Base-by-base conservation (phyloP, 2,113 vertebrate genomes). In the Psilopsiagon aymara region DNA sequence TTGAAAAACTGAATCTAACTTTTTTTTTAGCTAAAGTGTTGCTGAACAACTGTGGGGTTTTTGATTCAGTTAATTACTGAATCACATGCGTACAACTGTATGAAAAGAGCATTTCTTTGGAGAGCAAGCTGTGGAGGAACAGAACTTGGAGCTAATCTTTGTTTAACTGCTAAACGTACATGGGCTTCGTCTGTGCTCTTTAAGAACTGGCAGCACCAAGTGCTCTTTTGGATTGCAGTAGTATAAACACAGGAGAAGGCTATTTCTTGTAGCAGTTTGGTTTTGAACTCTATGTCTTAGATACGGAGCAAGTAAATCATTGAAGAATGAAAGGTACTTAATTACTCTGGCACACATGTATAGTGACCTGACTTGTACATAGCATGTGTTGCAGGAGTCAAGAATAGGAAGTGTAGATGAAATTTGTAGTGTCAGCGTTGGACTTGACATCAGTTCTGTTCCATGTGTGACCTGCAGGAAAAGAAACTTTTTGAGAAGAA, bases 371-470 rank as follows among this genome's bases (percentile, higher is more conserved):
- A 41, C 43, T 51, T 39, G 75, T 76, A 24, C 20, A 5, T 13
- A 16, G 5, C 0, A 0, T 31, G 9, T 51, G 35, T 49, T 44
- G 5, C 3, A 3, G n/a, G 31, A 59, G 59, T 41, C 21, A 44
- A 25, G 66, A 69, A 11, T 17, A 57, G 39, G 47, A 62, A 70
- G 33, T 1, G 5, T 17, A 51, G 52, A 70, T 44, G 51, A 39
- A 35, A 39, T 57, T 8, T 31, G 14, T 20, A 3, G 3, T 44
- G 44, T 37, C 21, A 11, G 20, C 5, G 6, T 53, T 55, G 28
- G n/a, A 8, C 4, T 1, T 13, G 16, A 7, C 13, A 16, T 60
- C 3, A 1, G 15, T 66, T 89, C 19, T 35, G 52, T 10, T 68
- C 49, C 43, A 25, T 84, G 43, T 10, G 1, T 33, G 7, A 35